Percentiles rank a stretch among this genome's conserved stretches.
phyloP scores from a whole-genome alignment of 2,113 vertebrate genomes.

The Chloropsis hardwickii region DNA sequence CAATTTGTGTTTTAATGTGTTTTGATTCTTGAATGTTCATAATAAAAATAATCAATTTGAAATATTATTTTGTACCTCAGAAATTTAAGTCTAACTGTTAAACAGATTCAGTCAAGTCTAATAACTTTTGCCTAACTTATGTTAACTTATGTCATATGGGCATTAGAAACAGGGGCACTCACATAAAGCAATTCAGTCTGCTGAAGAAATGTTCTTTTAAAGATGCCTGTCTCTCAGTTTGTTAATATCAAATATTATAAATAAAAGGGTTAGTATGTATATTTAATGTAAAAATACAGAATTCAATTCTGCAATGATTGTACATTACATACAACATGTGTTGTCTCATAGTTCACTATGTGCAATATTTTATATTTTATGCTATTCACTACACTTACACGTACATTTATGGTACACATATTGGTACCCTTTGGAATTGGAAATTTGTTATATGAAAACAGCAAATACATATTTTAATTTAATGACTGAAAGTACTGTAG shows the following conservation, averaged over 20 bases:
- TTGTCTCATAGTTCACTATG: not conserved
- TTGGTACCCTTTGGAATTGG: not conserved
- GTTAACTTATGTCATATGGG: fast-evolving
- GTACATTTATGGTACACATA: not conserved
- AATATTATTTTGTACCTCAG: not conserved
- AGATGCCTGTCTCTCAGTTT: not conserved
- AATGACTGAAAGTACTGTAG: not conserved
- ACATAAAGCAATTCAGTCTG: not conserved
- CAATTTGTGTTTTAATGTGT: not conserved
- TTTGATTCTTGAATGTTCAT: not conserved
- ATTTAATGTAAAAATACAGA: not conserved
- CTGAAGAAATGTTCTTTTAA: not conserved
- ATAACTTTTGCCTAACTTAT: not conserved
- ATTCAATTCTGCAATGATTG: not conserved
- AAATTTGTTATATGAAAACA: not conserved
- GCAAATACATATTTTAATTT: not conserved
- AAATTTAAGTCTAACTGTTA: not conserved
- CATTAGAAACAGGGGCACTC: not conserved
- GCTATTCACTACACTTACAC: not conserved
- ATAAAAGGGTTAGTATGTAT: not conserved
- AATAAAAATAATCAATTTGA: not conserved
- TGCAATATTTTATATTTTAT: not conserved
- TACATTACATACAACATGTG: not conserved
- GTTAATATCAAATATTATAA: not conserved
- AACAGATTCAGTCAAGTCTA: not conserved